Evolutionary conservation across 1,140 invertebrate genomes (phyloP).

Genomic region (Eriocheir sinensis): DNA sequence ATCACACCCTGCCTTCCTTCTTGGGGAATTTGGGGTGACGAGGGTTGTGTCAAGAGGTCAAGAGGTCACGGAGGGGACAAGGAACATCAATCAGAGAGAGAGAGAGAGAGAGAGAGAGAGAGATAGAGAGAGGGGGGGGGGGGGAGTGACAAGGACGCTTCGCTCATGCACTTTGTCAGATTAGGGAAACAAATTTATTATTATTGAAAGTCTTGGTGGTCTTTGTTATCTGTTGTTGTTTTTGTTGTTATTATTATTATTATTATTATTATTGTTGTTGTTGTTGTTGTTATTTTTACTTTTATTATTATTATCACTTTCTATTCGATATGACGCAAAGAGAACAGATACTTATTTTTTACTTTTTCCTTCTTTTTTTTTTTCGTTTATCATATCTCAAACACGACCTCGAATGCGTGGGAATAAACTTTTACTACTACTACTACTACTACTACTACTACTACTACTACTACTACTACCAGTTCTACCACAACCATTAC

Average conservation of each 20-base stretch:
- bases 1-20: not conserved
- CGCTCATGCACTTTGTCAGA: not conserved
- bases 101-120: slow-evolving; percentile 50
- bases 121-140: slow-evolving; percentile 27
- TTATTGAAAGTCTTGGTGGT: not conserved
- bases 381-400: too few relatives aligned
- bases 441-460: not conserved
- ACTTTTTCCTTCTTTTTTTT: too few relatives aligned
- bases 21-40: not conserved
- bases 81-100: slow-evolving; percentile 15
- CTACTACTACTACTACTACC: slow-evolving; percentile 11
- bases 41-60: not conserved
- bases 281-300: not conserved
- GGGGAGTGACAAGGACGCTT: slow-evolving; percentile 16
- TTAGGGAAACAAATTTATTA: not conserved
- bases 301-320: slow-evolving; percentile 13
- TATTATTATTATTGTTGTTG: not conserved
- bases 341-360: too few relatives aligned
- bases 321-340: too few relatives aligned
- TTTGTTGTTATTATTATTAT: not conserved
- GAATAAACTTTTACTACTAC: too few relatives aligned
- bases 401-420: too few relatives aligned
- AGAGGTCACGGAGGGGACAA: not conserved
- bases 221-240: not conserved
- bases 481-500: not conserved